A percentile compares a stretch with the other conserved stretches of the same genome.
Evolutionary conservation across 2,113 vertebrate species (phyloP).

Genomic region (Carassius gibelio): DNA sequence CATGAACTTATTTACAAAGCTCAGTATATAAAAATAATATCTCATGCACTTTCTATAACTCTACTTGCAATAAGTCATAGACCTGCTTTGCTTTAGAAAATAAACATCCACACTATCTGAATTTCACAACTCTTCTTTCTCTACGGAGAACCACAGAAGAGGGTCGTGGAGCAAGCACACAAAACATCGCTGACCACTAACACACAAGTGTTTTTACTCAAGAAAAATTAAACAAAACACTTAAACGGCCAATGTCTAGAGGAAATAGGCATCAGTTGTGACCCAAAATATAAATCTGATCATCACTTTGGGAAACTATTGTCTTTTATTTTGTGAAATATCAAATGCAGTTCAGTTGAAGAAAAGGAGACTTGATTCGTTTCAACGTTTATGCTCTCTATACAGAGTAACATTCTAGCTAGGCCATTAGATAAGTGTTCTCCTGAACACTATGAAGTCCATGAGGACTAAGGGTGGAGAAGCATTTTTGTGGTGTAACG

Average conservation of each 20-base stretch:
- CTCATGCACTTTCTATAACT: not conserved
- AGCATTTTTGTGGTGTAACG: conserved; percentile 7
- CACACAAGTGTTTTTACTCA: conserved; percentile 23
- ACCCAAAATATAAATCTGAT: conserved; percentile 13
- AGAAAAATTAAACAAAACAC: not conserved
- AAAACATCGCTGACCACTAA: conserved; percentile 1
- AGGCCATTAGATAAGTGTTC: not conserved
- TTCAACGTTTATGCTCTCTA: conserved; percentile 10
- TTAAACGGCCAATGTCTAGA: not conserved
- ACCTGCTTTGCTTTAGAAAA: too few species aligned
- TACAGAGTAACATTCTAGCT: not conserved
- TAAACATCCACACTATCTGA: not conserved
- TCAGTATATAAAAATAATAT: not conserved
- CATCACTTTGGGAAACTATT: not conserved
- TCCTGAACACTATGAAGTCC: conserved; percentile 7
- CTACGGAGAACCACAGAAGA: not conserved
- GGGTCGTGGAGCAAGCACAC: not conserved
- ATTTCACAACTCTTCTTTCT: conserved; percentile 7
- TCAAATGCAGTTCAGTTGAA: not conserved
- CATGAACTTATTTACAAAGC: not conserved
- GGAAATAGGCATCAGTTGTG: conserved; percentile 1
- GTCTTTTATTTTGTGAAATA: not conserved
- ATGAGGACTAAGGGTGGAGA: conserved; percentile 22
- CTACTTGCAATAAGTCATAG: not conserved
- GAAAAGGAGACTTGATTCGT: not conserved